Conservation (phyloP, 2,113 vertebrate genomes). For the Hydrochoerus hydrochaeris region DNA sequence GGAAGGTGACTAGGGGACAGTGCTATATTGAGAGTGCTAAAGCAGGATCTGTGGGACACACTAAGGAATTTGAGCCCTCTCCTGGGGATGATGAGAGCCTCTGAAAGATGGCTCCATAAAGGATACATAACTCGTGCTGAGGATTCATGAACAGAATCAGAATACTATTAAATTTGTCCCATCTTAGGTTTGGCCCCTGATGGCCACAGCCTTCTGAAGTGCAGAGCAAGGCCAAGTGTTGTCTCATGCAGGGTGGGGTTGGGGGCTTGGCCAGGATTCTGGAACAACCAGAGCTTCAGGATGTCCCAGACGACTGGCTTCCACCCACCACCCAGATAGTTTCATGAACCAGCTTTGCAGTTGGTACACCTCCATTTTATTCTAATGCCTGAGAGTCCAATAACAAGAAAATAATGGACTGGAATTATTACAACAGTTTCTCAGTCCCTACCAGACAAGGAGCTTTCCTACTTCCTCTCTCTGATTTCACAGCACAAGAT, state of each 20-base stretch:
- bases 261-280: background rate
- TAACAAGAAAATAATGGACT: constrained; percentile 12
- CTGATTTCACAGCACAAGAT: background rate
- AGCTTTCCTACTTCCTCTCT: background rate
- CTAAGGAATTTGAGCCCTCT: background rate
- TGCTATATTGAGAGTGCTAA: background rate
- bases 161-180: background rate
- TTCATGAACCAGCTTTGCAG: background rate
- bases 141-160: background rate
- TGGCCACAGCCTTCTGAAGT: background rate
- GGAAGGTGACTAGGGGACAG: no score
- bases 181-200: background rate
- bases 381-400: background rate
- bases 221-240: background rate
- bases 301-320: background rate
- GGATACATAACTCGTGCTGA: background rate
- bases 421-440: background rate
- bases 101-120: background rate
- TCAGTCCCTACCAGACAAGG: background rate
- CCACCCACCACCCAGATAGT: background rate
- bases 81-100: background rate
- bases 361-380: background rate
- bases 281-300: background rate
- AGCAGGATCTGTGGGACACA: background rate
- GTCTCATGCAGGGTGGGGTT: background rate